Evolutionary conservation across 64 coral and sea anemone genomes (phyloP), one percentile per base, ranked within the genome.

Genomic region (Platygyra sinensis): DNA sequence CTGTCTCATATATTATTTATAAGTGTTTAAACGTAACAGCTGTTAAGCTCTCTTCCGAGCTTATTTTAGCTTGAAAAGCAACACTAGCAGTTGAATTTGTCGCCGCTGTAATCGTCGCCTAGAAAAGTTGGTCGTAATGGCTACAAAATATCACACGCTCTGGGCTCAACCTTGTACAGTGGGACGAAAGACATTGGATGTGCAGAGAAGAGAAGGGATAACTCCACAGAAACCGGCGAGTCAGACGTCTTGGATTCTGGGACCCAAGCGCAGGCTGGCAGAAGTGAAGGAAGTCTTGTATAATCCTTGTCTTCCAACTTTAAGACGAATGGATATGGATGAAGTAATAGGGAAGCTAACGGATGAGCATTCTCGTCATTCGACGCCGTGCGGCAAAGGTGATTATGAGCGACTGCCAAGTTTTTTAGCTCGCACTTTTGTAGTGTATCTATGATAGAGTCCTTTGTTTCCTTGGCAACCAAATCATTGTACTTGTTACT

Each of bases 301-400:
- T 55, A 96, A 96, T 72, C 94, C 94, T 2, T 32, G 72, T 72
- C 79, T 93, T 30, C 91, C 87, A 16, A 96, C 80, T 27, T 80
- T 96, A 42, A 92, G 94, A 78, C 67, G 94, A 18, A 96, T 96
- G 94, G 86, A 92, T 62, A 92, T 96, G 94, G 94, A 96, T 71
- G 94, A 92, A 71, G 82, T 86, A 0, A 20, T 92, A 60, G 31
- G 67, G 72, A 88, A 85, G 30, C 81, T 96, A 52, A 86, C 90
- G 0, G 86, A 96, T 28, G 72, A 92, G 32, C 94, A 96, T 72
- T 96, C 86, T 2, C 79, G 90, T 52, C 88, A 91, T 52, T 83
- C 82, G 54, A 92, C 94, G 28, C 94, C 84, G 11, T 89, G 89
- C 24, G 80, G 42, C 0, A 96, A 73, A 92, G 94, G 94, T 96